Evolutionary conservation across 2,113 vertebrate genomes (phyloP), one percentile per base, ranked within the genome.

Genomic region (Tupaia chinensis): DNA sequence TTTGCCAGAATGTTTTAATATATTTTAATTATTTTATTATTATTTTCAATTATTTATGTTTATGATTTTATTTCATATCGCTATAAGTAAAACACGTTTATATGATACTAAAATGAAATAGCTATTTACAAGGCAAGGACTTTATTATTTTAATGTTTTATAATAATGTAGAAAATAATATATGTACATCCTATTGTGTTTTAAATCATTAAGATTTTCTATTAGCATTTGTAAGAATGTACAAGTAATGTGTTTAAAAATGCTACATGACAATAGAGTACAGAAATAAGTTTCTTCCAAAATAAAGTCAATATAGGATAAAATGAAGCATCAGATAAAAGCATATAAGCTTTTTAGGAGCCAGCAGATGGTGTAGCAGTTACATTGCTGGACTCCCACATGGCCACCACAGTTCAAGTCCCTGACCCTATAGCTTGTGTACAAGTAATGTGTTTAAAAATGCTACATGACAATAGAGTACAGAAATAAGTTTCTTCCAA

Each of bases 71-170:
- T 82, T 87, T 86, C 15, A 83, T 69, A 3, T 83, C 10, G 20
- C 61, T 84, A 79, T 23, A 93, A 96, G 63, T 80, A 74, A 89
- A 93, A 70, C 8, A 82, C 12, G 32, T 68, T 63, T 70, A 2
- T 68, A 96, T 79, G 54, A 79, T 65, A 89, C 60, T n/a, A 20
- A 88, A 91, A 77, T 58, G 63, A 91, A 53, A 61, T 61, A 81
- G 11, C 6, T 85, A 90, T n/a, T 61, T 81, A 90, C 9, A 92
- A 2, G 56, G 19, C 7, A 68, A 90, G 54, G 6, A 60, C 14
- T 56, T 76, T 83, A 44, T 93, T 85, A 95, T 93, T 79, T 94
- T 32, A 84, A 70, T 54, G 27, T 56, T 76, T 73, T 83, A 56
- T 44, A 61, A 80, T 86, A 56, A 70, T 66, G 68, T 60, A 72